Percentiles rank a stretch among this genome's conserved stretches.
These are phyloP conservation scores for Musca vetustissima DNA, from an alignment of 1,140 invertebrate genomes.

Conservation along the genomic window DNA sequence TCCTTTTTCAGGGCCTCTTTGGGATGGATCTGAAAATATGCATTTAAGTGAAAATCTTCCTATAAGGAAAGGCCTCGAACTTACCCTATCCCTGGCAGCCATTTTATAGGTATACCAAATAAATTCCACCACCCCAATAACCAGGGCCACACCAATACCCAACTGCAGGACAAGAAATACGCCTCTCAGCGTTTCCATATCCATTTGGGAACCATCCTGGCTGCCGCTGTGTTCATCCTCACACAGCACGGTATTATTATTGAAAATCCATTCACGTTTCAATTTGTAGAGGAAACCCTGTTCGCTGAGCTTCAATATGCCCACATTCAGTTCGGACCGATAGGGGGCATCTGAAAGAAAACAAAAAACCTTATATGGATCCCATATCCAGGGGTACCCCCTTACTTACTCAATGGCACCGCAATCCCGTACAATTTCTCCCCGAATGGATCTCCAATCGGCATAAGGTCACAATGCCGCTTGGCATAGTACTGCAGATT, in stretches of 20 bases:
- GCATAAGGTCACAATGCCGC: slow-evolving; percentile 73
- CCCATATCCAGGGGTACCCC: neutral
- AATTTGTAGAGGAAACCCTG: slow-evolving; percentile 71
- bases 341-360: slow-evolving; percentile 57
- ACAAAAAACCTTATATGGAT: neutral
- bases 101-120: slow-evolving; percentile 81
- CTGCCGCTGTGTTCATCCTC: slow-evolving; percentile 27
- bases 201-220: slow-evolving; percentile 62
- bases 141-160: slow-evolving; percentile 65
- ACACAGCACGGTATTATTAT: slow-evolving; percentile 49
- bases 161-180: slow-evolving; percentile 82
- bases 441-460: slow-evolving; percentile 77
- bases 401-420: slow-evolving; percentile 44
- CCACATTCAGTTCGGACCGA: slow-evolving; percentile 69
- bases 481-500: slow-evolving; percentile 77
- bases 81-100: slow-evolving; percentile 68
- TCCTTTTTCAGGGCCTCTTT: slow-evolving; percentile 65
- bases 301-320: slow-evolving; percentile 81
- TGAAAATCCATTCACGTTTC: slow-evolving; percentile 79
- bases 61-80: neutral
- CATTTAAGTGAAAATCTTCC: no score
- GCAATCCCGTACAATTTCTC: slow-evolving; percentile 72
- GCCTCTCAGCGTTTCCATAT: slow-evolving; percentile 82
- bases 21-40: slow-evolving; percentile 62
- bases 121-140: slow-evolving; percentile 76